Conservation (phyloP, 2,888 invertebrate species). For the Sminthurides aquaticus region DNA sequence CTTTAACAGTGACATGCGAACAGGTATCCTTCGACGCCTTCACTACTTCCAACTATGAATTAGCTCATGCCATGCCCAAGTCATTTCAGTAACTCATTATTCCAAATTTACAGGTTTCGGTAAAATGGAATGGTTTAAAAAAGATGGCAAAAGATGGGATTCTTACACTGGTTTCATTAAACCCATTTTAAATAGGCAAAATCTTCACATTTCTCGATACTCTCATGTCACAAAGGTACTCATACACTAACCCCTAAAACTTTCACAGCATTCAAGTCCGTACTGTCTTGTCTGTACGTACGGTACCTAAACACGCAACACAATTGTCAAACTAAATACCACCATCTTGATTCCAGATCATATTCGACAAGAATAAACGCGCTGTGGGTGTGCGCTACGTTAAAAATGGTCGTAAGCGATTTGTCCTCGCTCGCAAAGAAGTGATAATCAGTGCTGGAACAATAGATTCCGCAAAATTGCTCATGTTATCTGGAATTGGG, state of each 20-base stretch:
- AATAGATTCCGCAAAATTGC: constrained; percentile 11
- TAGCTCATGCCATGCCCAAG: constrained; percentile 5
- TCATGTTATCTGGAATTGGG: constrained; percentile 20
- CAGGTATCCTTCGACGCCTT: constrained; percentile 28
- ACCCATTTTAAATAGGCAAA: constrained; percentile 1
- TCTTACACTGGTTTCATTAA: constrained; percentile 12
- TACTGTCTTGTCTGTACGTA: background rate
- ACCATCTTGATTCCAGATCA: constrained; percentile 11
- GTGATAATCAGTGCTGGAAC: constrained; percentile 17
- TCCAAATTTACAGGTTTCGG: constrained; percentile 17
- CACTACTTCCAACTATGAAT: constrained; percentile 7
- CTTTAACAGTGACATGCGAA: constrained; percentile 47
- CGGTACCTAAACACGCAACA: background rate
- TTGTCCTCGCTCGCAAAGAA: constrained; percentile 14
- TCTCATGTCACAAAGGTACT: constrained; percentile 16
- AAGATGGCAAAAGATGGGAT: constrained; percentile 13
- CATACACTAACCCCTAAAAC: background rate
- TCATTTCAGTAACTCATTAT: background rate
- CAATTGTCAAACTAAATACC: background rate
- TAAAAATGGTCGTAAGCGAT: constrained; percentile 14
- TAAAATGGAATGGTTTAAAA: constrained; percentile 11
- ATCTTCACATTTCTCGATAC: constrained; percentile 12
- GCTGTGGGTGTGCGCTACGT: constrained; percentile 20
- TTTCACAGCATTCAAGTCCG: too few species aligned
- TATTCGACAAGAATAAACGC: constrained; percentile 9